Percentiles rank a stretch among this genome's conserved stretches.
Conservation (phyloP, 2,888 invertebrate genomes). For the Gerris lacustris region DNA sequence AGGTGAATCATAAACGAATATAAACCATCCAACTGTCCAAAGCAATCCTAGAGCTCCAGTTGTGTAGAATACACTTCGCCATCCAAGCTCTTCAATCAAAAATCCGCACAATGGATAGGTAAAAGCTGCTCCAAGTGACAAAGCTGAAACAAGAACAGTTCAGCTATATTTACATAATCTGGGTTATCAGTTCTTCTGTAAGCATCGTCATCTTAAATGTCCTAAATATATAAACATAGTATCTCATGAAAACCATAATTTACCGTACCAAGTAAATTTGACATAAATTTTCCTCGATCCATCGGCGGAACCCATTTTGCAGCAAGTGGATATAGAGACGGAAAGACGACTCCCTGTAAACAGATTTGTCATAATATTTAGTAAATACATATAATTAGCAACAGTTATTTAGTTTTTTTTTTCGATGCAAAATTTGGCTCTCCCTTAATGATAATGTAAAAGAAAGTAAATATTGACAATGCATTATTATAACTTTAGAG, state of each 20-base stretch:
- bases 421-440: too few species aligned
- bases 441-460: too few species aligned
- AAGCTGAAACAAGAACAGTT: neutral
- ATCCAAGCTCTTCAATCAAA: neutral
- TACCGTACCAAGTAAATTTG: neutral
- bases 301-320: slow-evolving; percentile 5
- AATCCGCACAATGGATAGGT: neutral
- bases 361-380: neutral
- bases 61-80: slow-evolving; percentile 1
- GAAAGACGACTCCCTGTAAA: slow-evolving; percentile 1
- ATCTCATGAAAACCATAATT: too few species aligned
- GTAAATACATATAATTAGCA: too few species aligned
- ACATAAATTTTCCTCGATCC: slow-evolving; percentile 6
- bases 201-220: too few species aligned
- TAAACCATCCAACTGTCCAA: neutral
- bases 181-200: neutral
- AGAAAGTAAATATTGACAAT: too few species aligned
- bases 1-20: neutral
- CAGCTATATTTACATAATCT: neutral
- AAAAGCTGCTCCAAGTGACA: neutral
- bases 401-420: too few species aligned
- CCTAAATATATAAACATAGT: too few species aligned
- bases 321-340: neutral
- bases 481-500: too few species aligned
- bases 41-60: neutral